Conservation (phyloP, 2,113 vertebrate species). For the Columbina picui region DNA sequence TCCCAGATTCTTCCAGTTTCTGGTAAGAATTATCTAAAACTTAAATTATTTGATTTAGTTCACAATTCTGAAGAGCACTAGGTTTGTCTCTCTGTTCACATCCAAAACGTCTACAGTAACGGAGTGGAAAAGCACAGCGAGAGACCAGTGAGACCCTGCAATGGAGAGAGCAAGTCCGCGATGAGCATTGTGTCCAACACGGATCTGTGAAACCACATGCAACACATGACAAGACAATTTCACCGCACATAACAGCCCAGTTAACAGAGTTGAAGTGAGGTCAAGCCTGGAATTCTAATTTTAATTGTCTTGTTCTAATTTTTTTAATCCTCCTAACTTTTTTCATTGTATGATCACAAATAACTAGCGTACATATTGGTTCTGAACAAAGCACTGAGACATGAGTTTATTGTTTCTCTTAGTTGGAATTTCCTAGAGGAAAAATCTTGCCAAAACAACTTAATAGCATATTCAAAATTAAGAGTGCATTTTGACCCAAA, state of each 20-base stretch:
- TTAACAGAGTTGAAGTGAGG: constrained; percentile 4
- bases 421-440: constrained; percentile 18
- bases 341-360: not conserved
- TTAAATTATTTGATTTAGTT: not conserved
- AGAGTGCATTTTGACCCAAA: constrained; percentile 2
- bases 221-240: not conserved
- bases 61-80: not conserved
- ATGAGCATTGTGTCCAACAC: not conserved
- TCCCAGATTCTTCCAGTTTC: not conserved
- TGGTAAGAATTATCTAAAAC: not conserved
- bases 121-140: not conserved
- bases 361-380: constrained; percentile 4
- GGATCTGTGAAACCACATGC: not conserved
- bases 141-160: not conserved
- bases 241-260: not conserved
- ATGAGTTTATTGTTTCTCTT: constrained; percentile 31
- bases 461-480: constrained; percentile 41
- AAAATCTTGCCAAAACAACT: constrained; percentile 37
- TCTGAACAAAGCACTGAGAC: constrained; percentile 11
- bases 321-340: not conserved
- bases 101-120: not conserved
- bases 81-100: not conserved
- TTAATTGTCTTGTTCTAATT: not conserved
- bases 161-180: not conserved
- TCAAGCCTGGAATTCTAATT: not conserved